Evolutionary conservation across 2,113 vertebrate species (phyloP).

Genomic region (Etheostoma cragini): DNA sequence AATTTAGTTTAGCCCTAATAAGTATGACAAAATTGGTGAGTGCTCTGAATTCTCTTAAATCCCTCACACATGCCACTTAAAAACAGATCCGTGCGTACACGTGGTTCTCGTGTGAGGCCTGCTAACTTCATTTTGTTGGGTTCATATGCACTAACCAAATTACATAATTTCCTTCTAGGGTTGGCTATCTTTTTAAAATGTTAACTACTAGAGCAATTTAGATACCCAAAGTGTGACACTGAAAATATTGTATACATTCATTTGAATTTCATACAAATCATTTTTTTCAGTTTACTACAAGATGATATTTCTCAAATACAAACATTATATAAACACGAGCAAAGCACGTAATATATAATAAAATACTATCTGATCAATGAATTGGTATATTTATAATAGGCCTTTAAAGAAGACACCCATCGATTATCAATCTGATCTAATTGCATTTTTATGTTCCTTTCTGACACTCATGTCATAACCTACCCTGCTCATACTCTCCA

Average conservation of each 20-base stretch:
- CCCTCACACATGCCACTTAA: too few species aligned
- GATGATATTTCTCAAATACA: neutral
- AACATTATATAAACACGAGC: neutral
- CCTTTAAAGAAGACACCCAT: neutral
- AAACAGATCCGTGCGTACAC: too few species aligned
- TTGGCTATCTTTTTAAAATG: neutral
- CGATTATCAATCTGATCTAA: neutral
- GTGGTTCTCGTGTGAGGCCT: neutral
- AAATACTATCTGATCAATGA: neutral
- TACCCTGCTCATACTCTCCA: constrained; percentile 99
- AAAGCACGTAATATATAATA: neutral
- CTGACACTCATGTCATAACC: neutral
- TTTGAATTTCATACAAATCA: neutral
- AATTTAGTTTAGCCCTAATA: neutral
- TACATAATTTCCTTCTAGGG: neutral
- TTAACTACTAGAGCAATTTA: neutral
- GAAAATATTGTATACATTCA: neutral
- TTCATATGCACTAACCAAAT: neutral
- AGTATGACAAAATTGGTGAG: neutral
- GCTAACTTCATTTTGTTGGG: too few species aligned
- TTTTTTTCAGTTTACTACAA: neutral
- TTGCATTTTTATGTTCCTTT: neutral
- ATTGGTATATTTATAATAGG: neutral
- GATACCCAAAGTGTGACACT: neutral
- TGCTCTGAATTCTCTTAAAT: neutral